These are phyloP conservation scores for Leptopilina clavipes DNA, from an alignment of 1,140 invertebrate species.

Conservation along the genomic window DNA sequence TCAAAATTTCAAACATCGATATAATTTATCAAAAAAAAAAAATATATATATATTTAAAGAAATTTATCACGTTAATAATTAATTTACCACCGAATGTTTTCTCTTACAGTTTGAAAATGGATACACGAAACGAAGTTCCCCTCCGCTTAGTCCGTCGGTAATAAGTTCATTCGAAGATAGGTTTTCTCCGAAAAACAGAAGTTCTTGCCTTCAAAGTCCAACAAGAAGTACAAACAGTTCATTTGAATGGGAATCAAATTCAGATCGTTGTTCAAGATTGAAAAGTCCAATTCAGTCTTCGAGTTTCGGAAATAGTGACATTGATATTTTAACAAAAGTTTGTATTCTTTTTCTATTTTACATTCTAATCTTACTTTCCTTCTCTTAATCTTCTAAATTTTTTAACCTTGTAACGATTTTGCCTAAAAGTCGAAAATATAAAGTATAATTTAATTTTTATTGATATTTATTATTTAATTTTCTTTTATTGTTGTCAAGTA, in stretches of 20 bases:
- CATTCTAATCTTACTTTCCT: not conserved
- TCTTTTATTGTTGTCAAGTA: too few relatives aligned
- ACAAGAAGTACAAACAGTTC: constrained; percentile 50
- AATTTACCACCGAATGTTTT: constrained; percentile 26
- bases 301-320: constrained; percentile 36
- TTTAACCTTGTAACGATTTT: too few relatives aligned
- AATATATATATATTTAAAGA: not conserved
- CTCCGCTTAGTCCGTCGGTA: constrained; percentile 63
- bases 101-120: constrained; percentile 65
- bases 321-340: constrained; percentile 42
- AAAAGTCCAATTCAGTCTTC: not conserved
- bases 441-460: not conserved
- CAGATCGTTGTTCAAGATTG: constrained; percentile 40
- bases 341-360: constrained; percentile 14
- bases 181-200: constrained; percentile 53
- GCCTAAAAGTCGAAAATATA: too few relatives aligned
- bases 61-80: too few relatives aligned
- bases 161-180: constrained; percentile 51
- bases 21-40: too few relatives aligned
- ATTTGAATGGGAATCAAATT: constrained; percentile 58
- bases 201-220: constrained; percentile 47
- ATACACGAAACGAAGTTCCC: constrained; percentile 59
- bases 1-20: too few relatives aligned
- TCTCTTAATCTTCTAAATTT: too few relatives aligned
- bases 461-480: not conserved